Evolutionary conservation across 2,888 invertebrate species (phyloP).

Genomic region (Asteroscopus sphinx): DNA sequence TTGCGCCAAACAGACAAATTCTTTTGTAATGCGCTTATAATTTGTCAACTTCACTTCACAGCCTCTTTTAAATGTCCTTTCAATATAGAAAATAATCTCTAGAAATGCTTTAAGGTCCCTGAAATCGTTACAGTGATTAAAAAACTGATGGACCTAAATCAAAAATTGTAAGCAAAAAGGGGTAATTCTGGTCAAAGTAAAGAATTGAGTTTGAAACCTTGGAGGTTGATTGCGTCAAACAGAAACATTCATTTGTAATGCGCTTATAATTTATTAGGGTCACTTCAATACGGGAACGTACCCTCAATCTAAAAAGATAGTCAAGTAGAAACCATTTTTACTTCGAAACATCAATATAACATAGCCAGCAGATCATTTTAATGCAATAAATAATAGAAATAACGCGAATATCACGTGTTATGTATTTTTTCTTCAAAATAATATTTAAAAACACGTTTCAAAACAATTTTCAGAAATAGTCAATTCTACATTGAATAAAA

Average conservation of each 20-base stretch:
- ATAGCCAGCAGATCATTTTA: background rate
- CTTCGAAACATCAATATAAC: background rate
- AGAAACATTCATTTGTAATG: constrained; percentile 12
- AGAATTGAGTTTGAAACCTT: constrained; percentile 3
- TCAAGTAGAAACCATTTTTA: background rate
- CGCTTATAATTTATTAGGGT: constrained; percentile 16
- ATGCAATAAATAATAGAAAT: too few relatives aligned
- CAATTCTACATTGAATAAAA: too few relatives aligned
- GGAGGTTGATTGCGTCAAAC: constrained; percentile 13
- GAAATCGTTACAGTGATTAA: constrained; percentile 32
- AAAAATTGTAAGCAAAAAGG: constrained; percentile 9
- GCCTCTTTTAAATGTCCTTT: constrained; percentile 48
- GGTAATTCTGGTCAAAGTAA: constrained; percentile 33
- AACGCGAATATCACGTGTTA: too few relatives aligned
- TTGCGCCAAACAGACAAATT: constrained; percentile 16
- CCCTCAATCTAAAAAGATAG: background rate
- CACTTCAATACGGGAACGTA: background rate
- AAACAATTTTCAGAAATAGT: too few relatives aligned
- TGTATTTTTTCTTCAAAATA: too few relatives aligned
- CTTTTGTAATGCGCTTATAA: constrained; percentile 16
- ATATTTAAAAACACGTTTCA: too few relatives aligned
- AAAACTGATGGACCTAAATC: constrained; percentile 10
- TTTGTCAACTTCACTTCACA: too few relatives aligned
- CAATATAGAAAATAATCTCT: constrained; percentile 28
- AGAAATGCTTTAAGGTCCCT: constrained; percentile 20